Percentiles rank a stretch among this genome's conserved stretches.
phyloP scores from a whole-genome alignment of 2,113 vertebrate species.

The Ammodytes marinus region DNA sequence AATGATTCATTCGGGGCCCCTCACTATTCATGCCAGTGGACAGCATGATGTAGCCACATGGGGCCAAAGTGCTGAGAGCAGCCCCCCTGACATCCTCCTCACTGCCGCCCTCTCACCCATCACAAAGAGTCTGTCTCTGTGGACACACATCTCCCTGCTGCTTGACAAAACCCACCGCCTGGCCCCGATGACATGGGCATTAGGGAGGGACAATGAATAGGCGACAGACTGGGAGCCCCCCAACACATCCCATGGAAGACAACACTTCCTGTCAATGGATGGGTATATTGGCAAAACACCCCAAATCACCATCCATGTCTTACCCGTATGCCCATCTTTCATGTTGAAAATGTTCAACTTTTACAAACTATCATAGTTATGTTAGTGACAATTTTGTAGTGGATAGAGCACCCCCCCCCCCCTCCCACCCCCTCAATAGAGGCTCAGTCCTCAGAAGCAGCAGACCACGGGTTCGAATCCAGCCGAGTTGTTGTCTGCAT shows the following conservation, averaged over 20 bases:
- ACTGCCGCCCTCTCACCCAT: conserved; percentile 48
- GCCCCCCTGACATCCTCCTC: conserved; percentile 50
- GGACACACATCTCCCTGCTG: conserved; percentile 64
- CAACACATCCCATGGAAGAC: conserved; percentile 12
- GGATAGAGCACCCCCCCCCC: no score
- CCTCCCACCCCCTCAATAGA: no score
- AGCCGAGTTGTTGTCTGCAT: no score
- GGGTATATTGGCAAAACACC: not conserved
- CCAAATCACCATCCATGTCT: conserved; percentile 2
- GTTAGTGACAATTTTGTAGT: no score
- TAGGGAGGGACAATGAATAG: conserved; percentile 58
- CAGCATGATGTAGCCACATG: conserved; percentile 52
- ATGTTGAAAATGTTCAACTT: not conserved
- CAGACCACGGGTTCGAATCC: no score
- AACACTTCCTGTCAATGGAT: conserved; percentile 48
- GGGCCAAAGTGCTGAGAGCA: conserved; percentile 59
- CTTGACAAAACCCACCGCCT: conserved; percentile 50
- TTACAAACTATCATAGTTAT: no score
- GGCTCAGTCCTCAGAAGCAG: no score
- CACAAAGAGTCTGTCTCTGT: conserved; percentile 52
- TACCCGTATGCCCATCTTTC: not conserved
- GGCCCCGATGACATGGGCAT: conserved; percentile 67
- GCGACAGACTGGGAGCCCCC: conserved; percentile 54
- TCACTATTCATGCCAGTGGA: conserved; percentile 45
- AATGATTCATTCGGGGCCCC: conserved; percentile 42